These are phyloP conservation scores for Branchinecta lynchi DNA, from an alignment of 1,140 invertebrate species.

Conservation along the genomic window DNA sequence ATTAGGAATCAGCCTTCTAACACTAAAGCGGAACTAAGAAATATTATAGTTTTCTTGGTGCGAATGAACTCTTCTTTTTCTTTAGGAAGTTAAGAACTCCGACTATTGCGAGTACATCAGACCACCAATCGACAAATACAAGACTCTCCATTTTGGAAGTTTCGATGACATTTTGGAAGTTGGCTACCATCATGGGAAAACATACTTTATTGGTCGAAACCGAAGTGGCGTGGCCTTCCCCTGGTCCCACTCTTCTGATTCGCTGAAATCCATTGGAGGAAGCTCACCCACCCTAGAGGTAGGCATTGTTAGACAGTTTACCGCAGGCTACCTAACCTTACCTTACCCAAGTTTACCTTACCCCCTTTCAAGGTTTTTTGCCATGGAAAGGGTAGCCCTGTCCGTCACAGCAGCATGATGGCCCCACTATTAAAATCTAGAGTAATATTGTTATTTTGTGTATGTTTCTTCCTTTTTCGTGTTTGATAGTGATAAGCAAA, in stretches of 20 bases:
- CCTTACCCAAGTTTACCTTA: conserved; percentile 28
- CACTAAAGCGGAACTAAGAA: no score
- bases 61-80: conserved; percentile 18
- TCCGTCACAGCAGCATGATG: no score
- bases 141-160: conserved; percentile 89
- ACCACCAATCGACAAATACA: conserved; percentile 93
- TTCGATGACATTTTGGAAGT: conserved; percentile 86
- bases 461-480: no score
- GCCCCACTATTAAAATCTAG: no score
- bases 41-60: no score
- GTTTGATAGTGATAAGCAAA: no score
- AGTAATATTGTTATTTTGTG: no score
- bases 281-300: conserved; percentile 30
- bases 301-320: conserved; percentile 39
- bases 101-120: conserved; percentile 97
- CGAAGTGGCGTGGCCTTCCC: conserved; percentile 35
- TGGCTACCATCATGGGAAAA: conserved; percentile 53
- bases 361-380: no score
- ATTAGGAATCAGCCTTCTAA: no score
- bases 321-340: conserved; percentile 30
- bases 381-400: no score
- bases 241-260: conserved; percentile 14
- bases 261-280: conserved; percentile 13
- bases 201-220: conserved; percentile 67
- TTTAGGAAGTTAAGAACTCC: conserved; percentile 78